phyloP scores from a whole-genome alignment of 2,888 invertebrate genomes.

The Encarsia formosa region DNA sequence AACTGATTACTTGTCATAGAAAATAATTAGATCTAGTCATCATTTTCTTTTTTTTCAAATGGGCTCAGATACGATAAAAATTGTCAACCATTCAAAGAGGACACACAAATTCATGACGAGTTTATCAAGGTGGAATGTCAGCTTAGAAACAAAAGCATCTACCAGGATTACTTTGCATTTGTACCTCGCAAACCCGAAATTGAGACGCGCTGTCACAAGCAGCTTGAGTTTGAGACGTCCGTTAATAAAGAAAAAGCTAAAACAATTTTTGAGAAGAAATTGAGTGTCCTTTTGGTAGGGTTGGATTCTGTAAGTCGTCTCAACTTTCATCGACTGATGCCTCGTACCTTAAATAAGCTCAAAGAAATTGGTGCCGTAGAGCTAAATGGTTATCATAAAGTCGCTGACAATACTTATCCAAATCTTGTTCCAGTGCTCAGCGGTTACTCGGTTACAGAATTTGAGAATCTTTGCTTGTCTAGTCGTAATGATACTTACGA shows the following conservation, averaged over 20 bases:
- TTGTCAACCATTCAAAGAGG: constrained; percentile 55
- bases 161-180: constrained; percentile 68
- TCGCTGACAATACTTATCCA: constrained; percentile 91
- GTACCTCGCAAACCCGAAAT: constrained; percentile 53
- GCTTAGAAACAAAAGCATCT: constrained; percentile 37
- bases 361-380: constrained; percentile 66
- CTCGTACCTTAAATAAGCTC: constrained; percentile 63
- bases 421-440: constrained; percentile 79
- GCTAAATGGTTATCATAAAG: constrained; percentile 85
- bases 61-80: no score
- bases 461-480: constrained; percentile 66
- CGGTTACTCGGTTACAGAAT: constrained; percentile 65
- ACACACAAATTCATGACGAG: constrained; percentile 57
- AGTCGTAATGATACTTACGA: constrained; percentile 63
- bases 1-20: no score
- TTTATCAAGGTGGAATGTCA: constrained; percentile 67
- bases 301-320: constrained; percentile 81
- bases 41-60: no score
- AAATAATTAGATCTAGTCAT: no score
- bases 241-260: constrained; percentile 4
- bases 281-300: constrained; percentile 77
- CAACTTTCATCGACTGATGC: constrained; percentile 82
- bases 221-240: background rate
- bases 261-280: no score
- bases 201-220: constrained; percentile 37